These are phyloP conservation scores for Gallinago media DNA, from an alignment of 2,113 vertebrate species.

Conservation along the genomic window DNA sequence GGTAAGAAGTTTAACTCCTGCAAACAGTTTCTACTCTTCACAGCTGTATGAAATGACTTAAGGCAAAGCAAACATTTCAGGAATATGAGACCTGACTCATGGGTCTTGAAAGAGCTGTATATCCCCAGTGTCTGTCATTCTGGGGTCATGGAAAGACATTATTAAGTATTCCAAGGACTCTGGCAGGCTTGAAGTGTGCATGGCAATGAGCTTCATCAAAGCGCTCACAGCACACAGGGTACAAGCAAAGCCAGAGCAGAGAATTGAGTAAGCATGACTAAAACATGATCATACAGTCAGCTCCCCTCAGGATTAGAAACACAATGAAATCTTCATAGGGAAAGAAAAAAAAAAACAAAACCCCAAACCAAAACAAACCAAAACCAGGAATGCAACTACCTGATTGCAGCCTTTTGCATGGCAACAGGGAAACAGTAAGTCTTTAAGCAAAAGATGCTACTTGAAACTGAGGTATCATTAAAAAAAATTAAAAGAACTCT, in stretches of 20 bases:
- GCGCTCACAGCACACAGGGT: neutral
- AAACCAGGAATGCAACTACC: neutral
- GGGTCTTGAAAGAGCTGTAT: neutral
- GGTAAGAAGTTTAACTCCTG: neutral
- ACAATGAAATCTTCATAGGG: neutral
- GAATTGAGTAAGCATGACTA: constrained; percentile 11
- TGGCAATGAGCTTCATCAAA: constrained; percentile 24
- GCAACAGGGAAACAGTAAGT: neutral
- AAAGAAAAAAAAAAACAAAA: neutral
- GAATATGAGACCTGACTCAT: neutral
- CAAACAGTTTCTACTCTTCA: neutral
- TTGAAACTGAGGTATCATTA: constrained; percentile 26
- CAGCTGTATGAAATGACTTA: neutral
- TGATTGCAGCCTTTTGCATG: neutral
- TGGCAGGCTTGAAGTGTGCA: neutral
- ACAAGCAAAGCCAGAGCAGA: neutral
- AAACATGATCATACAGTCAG: neutral
- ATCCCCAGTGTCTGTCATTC: neutral
- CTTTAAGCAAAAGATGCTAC: neutral
- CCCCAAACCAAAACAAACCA: neutral
- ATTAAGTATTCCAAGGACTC: constrained; percentile 2
- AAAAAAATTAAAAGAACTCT: neutral
- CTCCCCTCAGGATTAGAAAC: constrained; percentile 19
- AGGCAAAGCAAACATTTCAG: neutral
- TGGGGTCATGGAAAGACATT: neutral